Evolutionary conservation across 2,888 invertebrate species (phyloP), one percentile per base, ranked within the genome.

Genomic region (Galerucella pusilla): DNA sequence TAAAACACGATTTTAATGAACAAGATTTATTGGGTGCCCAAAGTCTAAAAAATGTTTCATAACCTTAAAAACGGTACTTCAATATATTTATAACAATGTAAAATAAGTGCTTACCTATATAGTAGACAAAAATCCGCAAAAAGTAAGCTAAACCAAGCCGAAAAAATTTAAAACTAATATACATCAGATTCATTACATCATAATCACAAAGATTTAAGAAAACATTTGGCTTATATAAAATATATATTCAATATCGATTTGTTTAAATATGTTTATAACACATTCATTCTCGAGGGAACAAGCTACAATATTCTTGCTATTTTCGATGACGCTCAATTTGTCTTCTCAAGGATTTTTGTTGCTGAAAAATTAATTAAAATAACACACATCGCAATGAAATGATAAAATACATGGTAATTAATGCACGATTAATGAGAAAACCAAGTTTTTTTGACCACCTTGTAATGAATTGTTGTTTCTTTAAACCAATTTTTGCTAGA

Each of bases 301-400:
- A 59, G 2, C 14, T 35, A 54, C 5, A 35, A 28, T 35, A 61
- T 4, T 46, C 20, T 46, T 65, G 16, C 64, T 14, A n/a, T 64
- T 35, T 61, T 25, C n/a, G 12, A 11, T 12, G 16, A 46, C 16
- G 6, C 16, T 65, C 80, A 84, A 54, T 84, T 78, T 20, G 79
- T 77, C 75, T 84, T 84, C 4, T 82, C 82, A 77, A 84, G 79
- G n/a, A 83, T n/a, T 77, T 84, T 84, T 71, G 79, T 59, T 59
- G 82, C 84, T 84, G 78, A 70, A 84, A 84, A 78, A 64, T n/a
- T 74, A 74, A 75, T 63, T 67, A 70, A n/a, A n/a, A n/a, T n/a
- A n/a, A n/a, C n/a, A n/a, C n/a, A n/a, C n/a, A n/a, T n/a, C n/a
- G n/a, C n/a, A 28, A 28, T 28, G 28, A 28, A 28, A 28, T 28